Conservation (phyloP, 2,888 invertebrate species). For the Drosophila pseudotakahashii region DNA sequence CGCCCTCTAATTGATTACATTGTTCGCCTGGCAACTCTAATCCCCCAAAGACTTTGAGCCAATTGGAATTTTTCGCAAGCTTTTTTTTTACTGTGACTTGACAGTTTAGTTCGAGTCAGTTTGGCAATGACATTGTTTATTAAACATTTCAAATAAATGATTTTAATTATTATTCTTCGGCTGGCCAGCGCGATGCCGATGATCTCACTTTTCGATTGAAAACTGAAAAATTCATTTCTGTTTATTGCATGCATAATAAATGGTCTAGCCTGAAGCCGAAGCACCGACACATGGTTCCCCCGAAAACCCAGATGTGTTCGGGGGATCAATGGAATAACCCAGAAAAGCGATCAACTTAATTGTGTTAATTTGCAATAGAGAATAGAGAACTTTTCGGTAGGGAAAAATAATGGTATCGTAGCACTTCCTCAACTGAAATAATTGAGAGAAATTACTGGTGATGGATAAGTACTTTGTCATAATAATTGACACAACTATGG, state of each 20-base stretch:
- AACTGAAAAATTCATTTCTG: constrained; percentile 61
- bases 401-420: constrained; percentile 16
- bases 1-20: constrained; percentile 50
- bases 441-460: constrained; percentile 20
- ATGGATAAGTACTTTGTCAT: constrained; percentile 27
- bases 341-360: constrained; percentile 41
- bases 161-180: constrained; percentile 74
- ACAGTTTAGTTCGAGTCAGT: constrained; percentile 18
- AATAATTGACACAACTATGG: constrained; percentile 10
- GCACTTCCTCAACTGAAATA: constrained; percentile 16
- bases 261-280: constrained; percentile 49
- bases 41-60: constrained; percentile 57
- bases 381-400: constrained; percentile 20
- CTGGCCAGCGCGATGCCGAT: constrained; percentile 41
- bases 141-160: constrained; percentile 57
- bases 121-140: constrained; percentile 30
- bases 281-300: constrained; percentile 21
- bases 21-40: constrained; percentile 50
- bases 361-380: constrained; percentile 32
- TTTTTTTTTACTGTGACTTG: constrained; percentile 12
- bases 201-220: constrained; percentile 78
- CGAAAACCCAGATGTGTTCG: constrained; percentile 9
- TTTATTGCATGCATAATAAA: constrained; percentile 74
- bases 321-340: constrained; percentile 28
- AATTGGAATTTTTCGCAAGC: constrained; percentile 31